Base-by-base conservation (phyloP, 2,888 invertebrate species). In the Dryobotodes eremita region DNA sequence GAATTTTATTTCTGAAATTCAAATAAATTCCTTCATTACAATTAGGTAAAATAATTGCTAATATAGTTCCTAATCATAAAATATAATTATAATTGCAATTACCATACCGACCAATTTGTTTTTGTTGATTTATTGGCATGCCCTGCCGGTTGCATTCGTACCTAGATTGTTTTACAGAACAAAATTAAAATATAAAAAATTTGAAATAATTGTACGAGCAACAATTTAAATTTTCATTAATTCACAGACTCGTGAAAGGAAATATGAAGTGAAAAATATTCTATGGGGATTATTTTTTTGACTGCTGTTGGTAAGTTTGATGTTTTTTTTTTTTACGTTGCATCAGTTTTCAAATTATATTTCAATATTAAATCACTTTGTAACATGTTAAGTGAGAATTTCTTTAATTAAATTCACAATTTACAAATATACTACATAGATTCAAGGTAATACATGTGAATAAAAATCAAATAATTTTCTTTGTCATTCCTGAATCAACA, bases 291-390 rank as follows among this genome's bases (percentile, higher is more conserved):
- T 90, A 86, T 84, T 88, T 91, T 83, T 83, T 90, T 89, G 79
- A 75, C 83, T 84, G 86, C 75, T 90, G 87, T 90, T 92, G 95
- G 96, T 95, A 89, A 93, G 94, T 90, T 88, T 77, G 78, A 84
- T 85, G 75, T 46, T 80, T 80, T 71, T 46, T 80, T 80, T 71
- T 71, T 75, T 59, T 81, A 88, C 75, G 75, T 88, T 85, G 81
- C 83, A 80, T 87, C 77, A 87, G 82, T 86, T 86, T 83, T 42
- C 1, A 26, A 70, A 61, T 59, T 57, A 11, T 20, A 36, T 57
- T 70, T 61, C 53, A 74, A 3, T 48, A 53, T 15, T 8, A 57
- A 31, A 59, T 75, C 23, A 61, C 5, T 26, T 75, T 61, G 2
- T 50, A 6, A 31, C 48, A 23, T 70, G 42, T 57, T n/a, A 50